Evolutionary conservation across 2,888 invertebrate genomes (phyloP), one percentile per base, ranked within the genome.

Genomic region (Clusia tigrina): DNA sequence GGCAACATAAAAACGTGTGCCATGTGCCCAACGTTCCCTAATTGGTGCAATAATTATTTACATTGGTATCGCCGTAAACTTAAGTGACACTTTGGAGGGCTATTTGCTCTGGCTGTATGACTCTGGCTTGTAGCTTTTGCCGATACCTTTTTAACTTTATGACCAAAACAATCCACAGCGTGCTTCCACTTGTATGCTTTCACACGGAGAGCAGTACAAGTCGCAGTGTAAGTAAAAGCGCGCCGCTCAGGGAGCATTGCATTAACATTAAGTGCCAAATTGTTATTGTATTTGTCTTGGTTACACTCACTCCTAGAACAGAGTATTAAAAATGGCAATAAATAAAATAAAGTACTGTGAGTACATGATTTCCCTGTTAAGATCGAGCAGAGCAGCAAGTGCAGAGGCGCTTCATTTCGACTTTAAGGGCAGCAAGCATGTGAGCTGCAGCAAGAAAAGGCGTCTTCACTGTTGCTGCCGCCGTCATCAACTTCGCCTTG

Each of bases 331-430:
- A 78, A 78, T 75, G 77, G 80, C 76, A 74, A 79, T 80, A 79
- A 80, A 78, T 78, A 78, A 80, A 80, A 74, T 78, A 73, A 79
- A 80, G 75, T 79, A 74, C 74, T 72, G 73, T 73, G 74, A 75
- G 78, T 80, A 80, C 82, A 81, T 78, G 80, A 77, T 79, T 79
- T 79, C 72, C 77, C 77, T 80, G 77, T 78, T 80, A 79, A 77
- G 78, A 73, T 74, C 76, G 71, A 69, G 67, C 63, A 72, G 68
- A 73, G 62, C n/a, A n/a, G n/a, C n/a, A n/a, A n/a, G n/a, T n/a
- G n/a, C n/a, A 66, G 60, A 60, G 60, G 54, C 32, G 26, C 42
- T 42, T n/a, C n/a, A 42, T 17, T 6, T 42, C 58, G 58, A 32
- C 48, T 53, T 58, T 52, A 58, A 58, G 58, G 51, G 58, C 48